Percentiles rank a stretch among this genome's conserved stretches.
Conservation (phyloP, 2,888 invertebrate species). For the Cephus sareptanus region DNA sequence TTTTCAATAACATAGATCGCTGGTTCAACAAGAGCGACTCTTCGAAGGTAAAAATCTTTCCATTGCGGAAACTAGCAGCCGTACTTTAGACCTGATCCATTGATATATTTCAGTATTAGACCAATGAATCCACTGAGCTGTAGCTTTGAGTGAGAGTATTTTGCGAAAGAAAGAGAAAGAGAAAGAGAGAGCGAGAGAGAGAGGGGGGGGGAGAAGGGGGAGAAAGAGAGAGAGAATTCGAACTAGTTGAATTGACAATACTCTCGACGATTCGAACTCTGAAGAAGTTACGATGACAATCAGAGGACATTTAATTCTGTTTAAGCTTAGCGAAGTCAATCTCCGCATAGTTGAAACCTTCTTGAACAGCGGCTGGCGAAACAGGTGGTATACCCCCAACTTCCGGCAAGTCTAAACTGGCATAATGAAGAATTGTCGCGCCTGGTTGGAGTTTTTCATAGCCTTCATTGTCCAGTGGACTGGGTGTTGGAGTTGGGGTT, state of each 20-base stretch:
- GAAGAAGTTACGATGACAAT: neutral
- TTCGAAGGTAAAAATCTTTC: neutral
- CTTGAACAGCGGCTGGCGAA: conserved; percentile 63
- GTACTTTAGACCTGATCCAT: neutral
- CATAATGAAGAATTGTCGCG: conserved; percentile 71
- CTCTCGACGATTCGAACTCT: neutral
- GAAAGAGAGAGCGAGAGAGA: no score
- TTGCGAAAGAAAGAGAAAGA: neutral
- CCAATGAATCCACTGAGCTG: neutral
- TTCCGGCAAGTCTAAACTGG: conserved; percentile 73
- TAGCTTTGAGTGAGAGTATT: neutral
- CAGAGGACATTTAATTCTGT: conserved; percentile 46
- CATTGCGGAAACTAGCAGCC: neutral
- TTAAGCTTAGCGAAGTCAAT: conserved; percentile 79
- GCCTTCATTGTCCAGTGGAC: conserved; percentile 68
- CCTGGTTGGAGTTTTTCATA: conserved; percentile 59
- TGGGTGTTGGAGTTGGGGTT: conserved; percentile 60
- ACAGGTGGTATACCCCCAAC: conserved; percentile 56
- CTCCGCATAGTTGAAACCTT: conserved; percentile 77
- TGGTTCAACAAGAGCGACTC: neutral
- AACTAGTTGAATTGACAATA: neutral
- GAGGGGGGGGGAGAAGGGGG: no score
- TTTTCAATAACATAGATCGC: neutral
- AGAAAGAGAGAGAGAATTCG: neutral
- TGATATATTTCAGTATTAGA: neutral